Percentiles rank a stretch among this genome's conserved stretches.
phyloP scores from a whole-genome alignment of 2,797 vertebrate species.

The Coilia nasus region DNA sequence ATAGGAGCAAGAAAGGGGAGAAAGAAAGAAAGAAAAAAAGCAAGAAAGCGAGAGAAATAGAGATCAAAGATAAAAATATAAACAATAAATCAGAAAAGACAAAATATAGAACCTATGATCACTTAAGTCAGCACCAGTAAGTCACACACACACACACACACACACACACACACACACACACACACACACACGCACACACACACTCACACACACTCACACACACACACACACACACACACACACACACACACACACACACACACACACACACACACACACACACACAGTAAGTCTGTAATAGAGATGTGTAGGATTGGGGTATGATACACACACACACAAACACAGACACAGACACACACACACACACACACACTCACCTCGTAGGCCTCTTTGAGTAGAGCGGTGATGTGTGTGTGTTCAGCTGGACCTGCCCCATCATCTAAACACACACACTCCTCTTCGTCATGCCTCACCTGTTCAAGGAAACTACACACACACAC shows the following conservation, averaged over 20 bases:
- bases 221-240: conserved; percentile 11
- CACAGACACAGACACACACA: background rate
- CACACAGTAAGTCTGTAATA: no score
- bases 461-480: conserved; percentile 85
- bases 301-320: no score
- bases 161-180: conserved; percentile 21
- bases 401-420: conserved; percentile 80
- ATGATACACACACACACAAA: background rate
- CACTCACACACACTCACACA: no score
- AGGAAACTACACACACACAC: conserved; percentile 80
- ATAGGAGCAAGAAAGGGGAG: background rate
- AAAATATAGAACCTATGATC: no score
- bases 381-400: conserved; percentile 87
- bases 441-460: conserved; percentile 60
- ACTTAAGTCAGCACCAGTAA: no score
- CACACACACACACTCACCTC: conserved; percentile 72
- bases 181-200: background rate
- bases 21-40: no score
- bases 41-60: no score
- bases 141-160: background rate
- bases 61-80: no score
- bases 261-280: background rate
- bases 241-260: background rate
- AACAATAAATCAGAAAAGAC: no score
- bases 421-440: conserved; percentile 64